Conservation (phyloP, 1,140 invertebrate genomes). For the Drosophila willistoni region DNA sequence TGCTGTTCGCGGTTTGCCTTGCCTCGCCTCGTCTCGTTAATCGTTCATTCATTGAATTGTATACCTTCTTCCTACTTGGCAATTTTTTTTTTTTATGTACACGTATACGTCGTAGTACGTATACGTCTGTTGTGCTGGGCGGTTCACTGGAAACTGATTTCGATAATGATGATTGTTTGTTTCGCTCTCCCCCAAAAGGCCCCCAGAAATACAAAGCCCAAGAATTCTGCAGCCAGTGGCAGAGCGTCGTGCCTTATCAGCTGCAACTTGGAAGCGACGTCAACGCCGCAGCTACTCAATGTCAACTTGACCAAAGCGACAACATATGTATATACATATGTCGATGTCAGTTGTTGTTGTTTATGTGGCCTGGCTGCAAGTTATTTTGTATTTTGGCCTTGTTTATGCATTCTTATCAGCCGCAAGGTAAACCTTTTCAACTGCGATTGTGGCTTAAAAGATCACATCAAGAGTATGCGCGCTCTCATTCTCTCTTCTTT, state of each 20-base stretch:
- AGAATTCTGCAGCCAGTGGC: conserved; percentile 8
- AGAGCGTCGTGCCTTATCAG: conserved; percentile 41
- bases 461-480: not conserved
- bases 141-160: conserved; percentile 59
- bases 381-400: conserved; percentile 12
- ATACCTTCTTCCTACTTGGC: conserved; percentile 37
- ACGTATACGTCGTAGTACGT: conserved; percentile 41
- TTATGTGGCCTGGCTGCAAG: conserved; percentile 5
- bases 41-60: conserved; percentile 60
- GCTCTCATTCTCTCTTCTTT: conserved; percentile 7
- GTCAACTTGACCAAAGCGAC: conserved; percentile 15
- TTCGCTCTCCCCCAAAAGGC: conserved; percentile 44
- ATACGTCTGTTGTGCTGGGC: conserved; percentile 71
- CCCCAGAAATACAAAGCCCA: not conserved
- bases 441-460: conserved; percentile 2
- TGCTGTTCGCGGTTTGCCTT: conserved; percentile 9
- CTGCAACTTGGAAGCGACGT: not conserved
- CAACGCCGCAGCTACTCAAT: conserved; percentile 12
- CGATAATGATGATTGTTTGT: conserved; percentile 46
- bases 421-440: conserved; percentile 3
- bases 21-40: conserved; percentile 17
- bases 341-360: conserved; percentile 13
- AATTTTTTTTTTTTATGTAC: conserved; percentile 29
- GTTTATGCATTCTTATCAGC: conserved; percentile 14
- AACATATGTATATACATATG: not conserved